Percentiles rank a stretch among this genome's conserved stretches.
phyloP scores from a whole-genome alignment of 1,140 invertebrate genomes.

The Archegozetes longisetosus region DNA sequence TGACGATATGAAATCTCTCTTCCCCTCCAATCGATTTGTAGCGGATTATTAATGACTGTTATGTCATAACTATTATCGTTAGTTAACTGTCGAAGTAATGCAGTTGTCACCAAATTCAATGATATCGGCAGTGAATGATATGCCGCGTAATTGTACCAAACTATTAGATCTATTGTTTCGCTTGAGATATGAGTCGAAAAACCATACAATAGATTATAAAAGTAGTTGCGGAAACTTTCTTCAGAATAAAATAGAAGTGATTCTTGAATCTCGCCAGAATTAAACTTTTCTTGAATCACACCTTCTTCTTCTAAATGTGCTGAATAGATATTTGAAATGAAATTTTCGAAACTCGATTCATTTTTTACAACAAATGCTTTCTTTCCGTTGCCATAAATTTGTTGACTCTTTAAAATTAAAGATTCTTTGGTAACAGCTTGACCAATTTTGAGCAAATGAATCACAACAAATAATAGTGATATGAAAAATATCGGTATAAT shows the following conservation, averaged over 20 bases:
- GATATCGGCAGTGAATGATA: background rate
- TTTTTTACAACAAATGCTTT: background rate
- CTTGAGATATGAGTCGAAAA: background rate
- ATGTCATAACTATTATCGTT: background rate
- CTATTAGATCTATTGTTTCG: background rate
- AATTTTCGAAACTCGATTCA: background rate
- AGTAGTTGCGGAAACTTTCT: background rate
- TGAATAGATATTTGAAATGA: background rate
- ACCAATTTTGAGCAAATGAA: background rate
- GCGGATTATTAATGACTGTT: background rate
- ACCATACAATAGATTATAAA: background rate
- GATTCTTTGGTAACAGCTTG: background rate
- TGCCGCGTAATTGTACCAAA: background rate
- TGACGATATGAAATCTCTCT: background rate
- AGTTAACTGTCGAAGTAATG: background rate
- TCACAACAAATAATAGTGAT: background rate
- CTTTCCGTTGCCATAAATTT: background rate
- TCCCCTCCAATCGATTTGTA: background rate
- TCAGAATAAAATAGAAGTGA: background rate
- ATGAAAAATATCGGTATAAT: background rate
- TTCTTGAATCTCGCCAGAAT: background rate
- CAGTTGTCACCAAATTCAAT: background rate
- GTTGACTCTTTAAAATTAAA: background rate
- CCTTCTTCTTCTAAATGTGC: background rate
- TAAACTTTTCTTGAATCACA: background rate